Conservation (phyloP, 1,140 invertebrate genomes). For the Aphaenogaster rudis region DNA sequence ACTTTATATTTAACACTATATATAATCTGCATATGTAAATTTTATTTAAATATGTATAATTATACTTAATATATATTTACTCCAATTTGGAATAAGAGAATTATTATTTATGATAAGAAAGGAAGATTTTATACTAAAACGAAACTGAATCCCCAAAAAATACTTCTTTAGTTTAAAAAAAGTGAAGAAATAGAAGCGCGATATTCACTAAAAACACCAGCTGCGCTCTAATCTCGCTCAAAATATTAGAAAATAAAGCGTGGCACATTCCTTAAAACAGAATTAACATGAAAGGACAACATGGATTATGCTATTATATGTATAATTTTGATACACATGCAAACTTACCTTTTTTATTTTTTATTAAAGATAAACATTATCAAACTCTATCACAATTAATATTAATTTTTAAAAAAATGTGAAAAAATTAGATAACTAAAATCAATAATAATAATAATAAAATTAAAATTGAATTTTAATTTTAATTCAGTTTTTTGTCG, state of each 20-base stretch:
- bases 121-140: background rate
- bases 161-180: background rate
- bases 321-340: conserved; percentile 11
- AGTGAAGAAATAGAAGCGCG: background rate
- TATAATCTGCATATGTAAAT: background rate
- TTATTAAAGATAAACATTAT: conserved; percentile 25
- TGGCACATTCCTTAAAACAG: conserved; percentile 5
- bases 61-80: background rate
- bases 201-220: background rate
- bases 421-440: conserved; percentile 27
- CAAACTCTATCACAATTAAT: background rate
- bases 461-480: conserved; percentile 2
- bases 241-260: conserved; percentile 29
- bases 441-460: background rate
- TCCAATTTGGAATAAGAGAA: background rate
- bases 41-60: background rate
- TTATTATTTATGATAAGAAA: background rate
- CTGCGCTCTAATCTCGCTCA: background rate
- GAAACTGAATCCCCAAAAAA: background rate
- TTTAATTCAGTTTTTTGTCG: background rate
- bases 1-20: background rate
- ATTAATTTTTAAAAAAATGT: conserved; percentile 14
- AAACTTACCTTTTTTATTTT: conserved; percentile 33
- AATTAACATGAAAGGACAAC: background rate
- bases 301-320: background rate